Evolutionary conservation across 1,140 invertebrate genomes (phyloP).

Genomic region (Acyrthosiphon pisum): DNA sequence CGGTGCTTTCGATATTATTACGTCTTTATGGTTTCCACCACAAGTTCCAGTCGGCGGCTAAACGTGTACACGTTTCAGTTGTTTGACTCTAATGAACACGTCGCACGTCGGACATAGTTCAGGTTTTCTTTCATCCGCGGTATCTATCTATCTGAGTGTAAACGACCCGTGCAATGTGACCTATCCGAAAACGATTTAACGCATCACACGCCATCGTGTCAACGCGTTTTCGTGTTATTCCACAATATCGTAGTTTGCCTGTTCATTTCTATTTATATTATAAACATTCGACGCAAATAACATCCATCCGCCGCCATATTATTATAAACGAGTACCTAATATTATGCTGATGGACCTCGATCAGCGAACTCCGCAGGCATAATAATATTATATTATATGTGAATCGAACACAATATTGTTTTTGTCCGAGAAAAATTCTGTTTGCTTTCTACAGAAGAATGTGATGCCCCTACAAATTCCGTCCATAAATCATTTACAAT

Average conservation of each 20-base stretch:
- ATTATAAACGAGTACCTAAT: background rate
- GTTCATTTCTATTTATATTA: background rate
- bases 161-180: background rate
- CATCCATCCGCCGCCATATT: background rate
- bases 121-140: slow-evolving; percentile 4
- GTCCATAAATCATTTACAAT: slow-evolving; percentile 40
- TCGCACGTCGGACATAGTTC: slow-evolving; percentile 6
- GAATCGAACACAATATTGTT: slow-evolving; percentile 15
- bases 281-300: background rate
- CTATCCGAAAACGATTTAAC: slow-evolving; percentile 1
- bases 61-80: background rate
- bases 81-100: slow-evolving; percentile 4
- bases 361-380: background rate
- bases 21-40: slow-evolving; percentile 7
- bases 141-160: background rate
- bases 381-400: background rate
- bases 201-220: background rate
- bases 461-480: background rate
- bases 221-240: background rate
- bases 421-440: background rate
- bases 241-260: background rate
- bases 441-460: slow-evolving; percentile 41
- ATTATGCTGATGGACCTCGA: background rate
- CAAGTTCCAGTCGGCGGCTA: background rate
- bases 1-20: background rate